Evolutionary conservation across 2,797 vertebrate genomes (phyloP).

Genomic region (Urophycis tenuis): DNA sequence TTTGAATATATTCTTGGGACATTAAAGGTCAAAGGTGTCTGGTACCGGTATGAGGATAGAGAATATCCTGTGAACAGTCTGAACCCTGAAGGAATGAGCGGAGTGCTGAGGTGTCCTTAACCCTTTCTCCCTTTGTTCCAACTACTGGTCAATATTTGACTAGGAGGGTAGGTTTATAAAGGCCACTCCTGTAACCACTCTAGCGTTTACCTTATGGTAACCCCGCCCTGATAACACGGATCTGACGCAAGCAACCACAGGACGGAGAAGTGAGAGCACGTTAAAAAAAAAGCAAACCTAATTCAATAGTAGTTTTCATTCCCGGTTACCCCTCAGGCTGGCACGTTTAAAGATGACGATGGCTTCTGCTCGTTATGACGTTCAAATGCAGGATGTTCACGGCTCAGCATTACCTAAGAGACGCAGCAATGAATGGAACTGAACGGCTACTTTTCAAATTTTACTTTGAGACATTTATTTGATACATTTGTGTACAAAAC

Average conservation of each 20-base stretch:
- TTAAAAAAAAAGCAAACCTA: neutral
- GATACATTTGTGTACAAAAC: slow-evolving; percentile 70
- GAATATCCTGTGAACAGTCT: neutral
- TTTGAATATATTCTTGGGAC: neutral
- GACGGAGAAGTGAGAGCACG: neutral
- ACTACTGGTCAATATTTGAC: slow-evolving; percentile 70
- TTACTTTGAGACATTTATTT: slow-evolving; percentile 69
- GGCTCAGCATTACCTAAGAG: neutral
- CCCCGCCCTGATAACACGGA: slow-evolving; percentile 69
- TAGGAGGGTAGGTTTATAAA: slow-evolving; percentile 40
- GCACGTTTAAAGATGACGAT: neutral
- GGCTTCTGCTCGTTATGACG: neutral
- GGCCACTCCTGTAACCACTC: slow-evolving; percentile 50
- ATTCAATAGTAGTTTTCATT: neutral
- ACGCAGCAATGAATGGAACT: neutral
- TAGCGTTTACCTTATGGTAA: slow-evolving; percentile 47
- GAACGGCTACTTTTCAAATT: neutral
- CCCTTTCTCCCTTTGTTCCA: slow-evolving; percentile 30
- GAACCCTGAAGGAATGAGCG: neutral
- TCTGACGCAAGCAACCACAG: slow-evolving; percentile 33
- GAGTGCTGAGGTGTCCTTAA: slow-evolving; percentile 69
- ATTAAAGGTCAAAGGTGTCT: neutral
- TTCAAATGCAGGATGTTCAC: neutral
- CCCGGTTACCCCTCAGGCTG: too few relatives aligned
- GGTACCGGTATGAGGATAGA: neutral